Evolutionary conservation across 2,888 invertebrate species (phyloP).

Genomic region (Synergus itoensis): DNA sequence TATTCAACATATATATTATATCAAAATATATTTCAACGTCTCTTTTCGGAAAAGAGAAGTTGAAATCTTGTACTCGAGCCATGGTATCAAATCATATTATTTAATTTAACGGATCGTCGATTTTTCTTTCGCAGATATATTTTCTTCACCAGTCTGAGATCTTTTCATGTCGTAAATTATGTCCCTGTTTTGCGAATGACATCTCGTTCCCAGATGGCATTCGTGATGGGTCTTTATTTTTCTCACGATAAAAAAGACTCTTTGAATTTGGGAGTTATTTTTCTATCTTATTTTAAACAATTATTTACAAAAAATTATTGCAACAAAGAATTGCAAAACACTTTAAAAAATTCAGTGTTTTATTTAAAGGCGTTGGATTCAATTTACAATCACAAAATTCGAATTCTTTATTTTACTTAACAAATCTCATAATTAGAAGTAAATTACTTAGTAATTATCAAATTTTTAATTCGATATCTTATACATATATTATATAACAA

Average conservation of each 20-base stretch:
- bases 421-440: too few relatives aligned
- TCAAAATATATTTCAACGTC: not conserved
- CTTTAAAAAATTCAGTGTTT: too few relatives aligned
- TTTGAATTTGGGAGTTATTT: not conserved
- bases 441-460: too few relatives aligned
- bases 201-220: not conserved
- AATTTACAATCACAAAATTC: too few relatives aligned
- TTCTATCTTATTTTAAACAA: not conserved
- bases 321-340: too few relatives aligned
- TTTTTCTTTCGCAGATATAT: constrained; percentile 51
- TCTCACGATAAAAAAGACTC: not conserved
- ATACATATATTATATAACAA: too few relatives aligned
- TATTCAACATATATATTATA: not conserved
- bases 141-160: constrained; percentile 43
- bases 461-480: too few relatives aligned
- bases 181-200: not conserved
- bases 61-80: not conserved
- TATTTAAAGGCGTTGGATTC: too few relatives aligned
- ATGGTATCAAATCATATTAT: constrained; percentile 51
- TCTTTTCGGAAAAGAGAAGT: not conserved
- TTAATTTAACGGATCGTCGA: constrained; percentile 54
- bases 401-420: too few relatives aligned
- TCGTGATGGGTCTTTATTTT: not conserved
- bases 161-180: constrained; percentile 50
- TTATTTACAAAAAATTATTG: not conserved